These are phyloP conservation scores for Paraplagusia blochii DNA, from an alignment of 2,113 vertebrate genomes.

Conservation along the genomic window DNA sequence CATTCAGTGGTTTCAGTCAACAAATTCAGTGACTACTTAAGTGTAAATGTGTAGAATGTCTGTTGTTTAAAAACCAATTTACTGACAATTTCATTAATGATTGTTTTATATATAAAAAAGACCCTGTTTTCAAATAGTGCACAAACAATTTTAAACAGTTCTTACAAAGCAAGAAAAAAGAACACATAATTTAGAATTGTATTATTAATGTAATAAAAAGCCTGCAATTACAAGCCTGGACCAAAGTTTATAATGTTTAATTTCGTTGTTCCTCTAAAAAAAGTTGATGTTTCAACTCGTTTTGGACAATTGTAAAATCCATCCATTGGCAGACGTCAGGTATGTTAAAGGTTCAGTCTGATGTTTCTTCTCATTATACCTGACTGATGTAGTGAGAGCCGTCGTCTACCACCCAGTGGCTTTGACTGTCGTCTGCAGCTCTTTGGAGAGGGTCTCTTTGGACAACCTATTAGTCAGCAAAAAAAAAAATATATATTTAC, in stretches of 20 bases:
- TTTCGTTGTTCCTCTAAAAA: too few relatives aligned
- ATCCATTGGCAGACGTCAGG: conserved; percentile 8
- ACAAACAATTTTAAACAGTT: neutral
- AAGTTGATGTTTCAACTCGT: neutral
- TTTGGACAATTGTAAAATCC: conserved; percentile 13
- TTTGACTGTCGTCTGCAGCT: conserved; percentile 66
- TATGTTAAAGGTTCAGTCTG: conserved; percentile 1
- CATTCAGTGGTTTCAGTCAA: conserved; percentile 10
- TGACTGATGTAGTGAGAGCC: conserved; percentile 81
- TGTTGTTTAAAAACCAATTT: neutral
- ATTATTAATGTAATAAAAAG: neutral
- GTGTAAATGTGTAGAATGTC: neutral
- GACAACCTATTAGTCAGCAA: conserved; percentile 63
- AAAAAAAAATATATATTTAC: conserved; percentile 4
- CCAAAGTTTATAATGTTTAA: too few relatives aligned
- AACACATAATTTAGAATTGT: conserved; percentile 3
- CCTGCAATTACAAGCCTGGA: neutral
- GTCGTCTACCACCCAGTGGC: conserved; percentile 76
- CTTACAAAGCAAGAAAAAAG: conserved; percentile 10
- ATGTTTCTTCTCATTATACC: conserved; percentile 62
- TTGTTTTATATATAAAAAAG: neutral
- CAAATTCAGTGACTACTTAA: conserved; percentile 1
- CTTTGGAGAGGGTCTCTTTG: conserved; percentile 68
- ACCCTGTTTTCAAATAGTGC: conserved; percentile 1
- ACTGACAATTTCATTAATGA: conserved; percentile 1